Percentiles rank a stretch among this genome's conserved stretches.
phyloP scores from a whole-genome alignment of 1,140 invertebrate genomes.

The Caenorhabditis briggsae region DNA sequence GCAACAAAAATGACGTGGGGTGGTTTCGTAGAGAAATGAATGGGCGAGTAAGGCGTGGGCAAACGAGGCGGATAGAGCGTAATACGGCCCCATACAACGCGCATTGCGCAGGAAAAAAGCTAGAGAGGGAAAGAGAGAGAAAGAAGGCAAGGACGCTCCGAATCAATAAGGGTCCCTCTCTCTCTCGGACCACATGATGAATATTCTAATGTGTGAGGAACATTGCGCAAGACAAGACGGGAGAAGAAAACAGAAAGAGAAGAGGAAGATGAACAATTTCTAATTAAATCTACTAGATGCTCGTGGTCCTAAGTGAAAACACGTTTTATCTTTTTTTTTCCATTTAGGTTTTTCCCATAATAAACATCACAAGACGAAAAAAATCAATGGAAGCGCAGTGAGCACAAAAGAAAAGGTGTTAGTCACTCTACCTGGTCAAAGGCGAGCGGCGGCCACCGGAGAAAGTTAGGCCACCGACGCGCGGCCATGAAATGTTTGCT shows the following conservation, averaged over 20 bases:
- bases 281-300: not conserved
- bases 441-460: not conserved
- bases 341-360: not conserved
- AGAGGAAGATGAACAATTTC: not conserved
- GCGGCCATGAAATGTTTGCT: not conserved
- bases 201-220: constrained; percentile 34
- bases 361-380: not conserved
- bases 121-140: no score
- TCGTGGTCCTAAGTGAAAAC: not conserved
- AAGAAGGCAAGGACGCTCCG: not conserved
- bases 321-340: not conserved
- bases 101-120: not conserved
- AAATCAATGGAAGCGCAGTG: not conserved
- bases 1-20: constrained; percentile 4
- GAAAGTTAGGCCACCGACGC: not conserved
- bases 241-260: not conserved
- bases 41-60: not conserved
- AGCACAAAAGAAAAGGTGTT: not conserved
- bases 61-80: constrained; percentile 42
- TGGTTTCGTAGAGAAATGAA: not conserved
- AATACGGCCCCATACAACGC: constrained; percentile 16
- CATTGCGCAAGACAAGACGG: not conserved
- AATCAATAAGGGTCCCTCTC: constrained; percentile 49
- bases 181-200: constrained; percentile 20
- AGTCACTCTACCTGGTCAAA: not conserved